Base-by-base conservation (phyloP, 2,797 vertebrate genomes). In the Sarcoramphus papa region DNA sequence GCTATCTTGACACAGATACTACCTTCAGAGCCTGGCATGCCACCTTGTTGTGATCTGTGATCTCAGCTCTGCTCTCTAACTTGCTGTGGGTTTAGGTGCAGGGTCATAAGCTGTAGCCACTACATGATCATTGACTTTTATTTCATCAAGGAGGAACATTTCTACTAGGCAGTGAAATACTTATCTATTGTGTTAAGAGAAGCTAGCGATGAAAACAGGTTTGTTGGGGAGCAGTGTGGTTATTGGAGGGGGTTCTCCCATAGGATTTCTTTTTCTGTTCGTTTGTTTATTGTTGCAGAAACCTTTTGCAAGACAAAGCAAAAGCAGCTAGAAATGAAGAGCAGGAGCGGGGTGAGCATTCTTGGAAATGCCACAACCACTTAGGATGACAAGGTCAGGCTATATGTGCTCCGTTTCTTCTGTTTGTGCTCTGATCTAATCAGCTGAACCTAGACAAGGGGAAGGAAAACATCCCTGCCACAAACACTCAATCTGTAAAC, bases 371-470 rank as follows among this genome's bases (percentile, higher is more conserved):
- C 81, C 97, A 97, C 76, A 94, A 81, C 73, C n/a, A 67, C 50
- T 96, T 94, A 97, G 16, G 59, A 90, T 97, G 92, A 97, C 97
- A 97, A 96, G 88, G 95, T 96, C 97, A 90, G 43, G 65, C 33
- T 77, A 3, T 45, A 51, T 30, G 35, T 83, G 69, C 47, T 93
- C 59, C 28, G 22, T 94, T 92, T 96, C 82, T 93, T 91, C 94
- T 88, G 81, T 68, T 93, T 91, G 51, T 53, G 57, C 76, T 94
- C 90, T 76, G 59, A 76, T 94, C 74, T 90, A 90, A 94, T 95
- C 88, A 94, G 76, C 51, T 78, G 76, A 51, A 80, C 41, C 41
- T 53, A 53, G 76, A 78, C 84, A 47, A 88, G 35, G 27, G 41
- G 60, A 83, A 75, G 77, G 77, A 91, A 88, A 92, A 76, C n/a